Evolutionary conservation across 2,888 invertebrate species (phyloP).

Genomic region (Diogma glabrata): DNA sequence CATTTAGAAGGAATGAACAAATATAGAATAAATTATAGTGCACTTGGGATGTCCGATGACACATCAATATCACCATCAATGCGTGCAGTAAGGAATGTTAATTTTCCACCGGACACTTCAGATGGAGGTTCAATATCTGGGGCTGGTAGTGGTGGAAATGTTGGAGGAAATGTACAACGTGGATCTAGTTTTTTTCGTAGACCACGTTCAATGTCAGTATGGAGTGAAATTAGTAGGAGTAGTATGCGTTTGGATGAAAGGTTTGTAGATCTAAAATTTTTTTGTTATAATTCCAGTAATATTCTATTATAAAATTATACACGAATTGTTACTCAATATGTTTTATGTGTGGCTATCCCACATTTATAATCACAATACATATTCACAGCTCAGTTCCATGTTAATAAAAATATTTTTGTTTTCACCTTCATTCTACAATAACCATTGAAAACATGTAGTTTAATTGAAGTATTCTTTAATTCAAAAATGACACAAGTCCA

Average conservation of each 20-base stretch:
- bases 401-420: too few relatives aligned
- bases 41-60: conserved; percentile 38
- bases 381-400: too few relatives aligned
- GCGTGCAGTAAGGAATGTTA: conserved; percentile 33
- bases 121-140: conserved; percentile 23
- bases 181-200: conserved; percentile 37
- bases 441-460: too few relatives aligned
- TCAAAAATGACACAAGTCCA: too few relatives aligned
- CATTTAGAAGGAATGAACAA: conserved; percentile 30
- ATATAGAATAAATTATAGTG: conserved; percentile 36
- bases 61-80: conserved; percentile 33
- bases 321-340: too few relatives aligned
- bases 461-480: too few relatives aligned
- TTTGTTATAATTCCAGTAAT: too few relatives aligned
- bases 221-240: conserved; percentile 77
- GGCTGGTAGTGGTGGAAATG: conserved; percentile 2
- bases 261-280: conserved; percentile 23
- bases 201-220: conserved; percentile 73
- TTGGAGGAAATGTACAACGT: conserved; percentile 24
- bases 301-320: background rate
- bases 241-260: conserved; percentile 57
- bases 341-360: too few relatives aligned
- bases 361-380: too few relatives aligned
- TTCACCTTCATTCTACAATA: too few relatives aligned
- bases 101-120: conserved; percentile 29